Evolutionary conservation across 2,113 vertebrate genomes (phyloP), one percentile per base, ranked within the genome.

Genomic region (Rana temporaria): DNA sequence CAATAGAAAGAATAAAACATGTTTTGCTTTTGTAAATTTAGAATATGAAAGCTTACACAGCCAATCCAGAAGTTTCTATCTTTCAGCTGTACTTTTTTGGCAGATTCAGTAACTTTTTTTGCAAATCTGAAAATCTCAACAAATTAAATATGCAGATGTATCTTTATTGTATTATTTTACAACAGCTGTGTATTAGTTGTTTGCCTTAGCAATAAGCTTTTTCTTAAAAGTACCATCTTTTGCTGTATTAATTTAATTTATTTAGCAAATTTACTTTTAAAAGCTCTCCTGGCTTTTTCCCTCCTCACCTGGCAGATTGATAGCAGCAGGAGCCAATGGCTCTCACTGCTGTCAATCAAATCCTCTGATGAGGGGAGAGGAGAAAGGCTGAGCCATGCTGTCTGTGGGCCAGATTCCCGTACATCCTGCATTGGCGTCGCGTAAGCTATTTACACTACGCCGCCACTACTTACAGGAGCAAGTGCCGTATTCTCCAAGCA

Each of bases 61-160:
- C 71, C 18, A 74, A 34, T 15, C 56, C 19, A n/a, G n/a, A 18
- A 20, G 53, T 59, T 26, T 56, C 34, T 74, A 60, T 18, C 55
- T 32, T 74, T 74, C 71, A 59, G 7, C 19, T 74, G 18, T 73
- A 59, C 70, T 55, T 73, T 59, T 57, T 55, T 57, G 70, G 55
- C 55, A 60, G 53, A 56, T 74, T 74, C 57, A 74, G 11, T 74
- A 30, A 20, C 6, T 71, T 69, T 57, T 74, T 74, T 34, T 74
- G 55, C 55, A n/a, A 34, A n/a, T 34, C 56, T 38, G 12, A 60
- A 57, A 20, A n/a, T 20, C 2, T 2, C 60, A 15, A 73, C 4
- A 59, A 73, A 73, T n/a, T n/a, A 17, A 56, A 57, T 73, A 55
- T 57, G 71, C 71, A 74, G 53, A 74, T 74, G 55, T 60, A 38